Percentiles rank a stretch among this genome's conserved stretches.
phyloP scores from a whole-genome alignment of 1,140 invertebrate genomes.

The Drosophila teissieri region DNA sequence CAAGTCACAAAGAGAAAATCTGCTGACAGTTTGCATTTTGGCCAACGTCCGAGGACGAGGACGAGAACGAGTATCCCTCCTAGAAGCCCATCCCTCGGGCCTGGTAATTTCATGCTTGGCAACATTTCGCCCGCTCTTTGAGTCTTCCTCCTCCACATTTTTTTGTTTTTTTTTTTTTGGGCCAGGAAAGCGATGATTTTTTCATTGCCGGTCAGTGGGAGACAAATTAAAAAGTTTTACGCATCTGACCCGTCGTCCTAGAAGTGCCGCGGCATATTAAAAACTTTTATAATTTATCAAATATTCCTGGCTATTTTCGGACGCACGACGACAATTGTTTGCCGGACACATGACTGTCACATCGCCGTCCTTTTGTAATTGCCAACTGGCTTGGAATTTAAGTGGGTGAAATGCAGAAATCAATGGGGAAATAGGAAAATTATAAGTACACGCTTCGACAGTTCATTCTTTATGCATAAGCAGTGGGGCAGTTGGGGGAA shows the following conservation, averaged over 20 bases:
- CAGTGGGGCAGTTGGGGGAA: constrained; percentile 12
- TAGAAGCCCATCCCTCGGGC: constrained; percentile 15
- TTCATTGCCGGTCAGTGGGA: constrained; percentile 50
- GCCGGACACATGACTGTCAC: constrained; percentile 57
- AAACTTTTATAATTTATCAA: constrained; percentile 80
- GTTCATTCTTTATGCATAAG: constrained; percentile 74
- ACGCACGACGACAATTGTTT: constrained; percentile 48
- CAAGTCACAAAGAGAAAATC: constrained; percentile 66
- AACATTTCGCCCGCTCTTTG: constrained; percentile 58
- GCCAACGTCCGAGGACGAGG: background rate
- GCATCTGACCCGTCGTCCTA: constrained; percentile 27
- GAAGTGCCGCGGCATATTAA: constrained; percentile 65
- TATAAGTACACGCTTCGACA: constrained; percentile 56
- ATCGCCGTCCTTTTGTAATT: constrained; percentile 44
- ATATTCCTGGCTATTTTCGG: constrained; percentile 47
- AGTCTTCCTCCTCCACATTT: constrained; percentile 10
- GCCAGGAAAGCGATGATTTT: constrained; percentile 13
- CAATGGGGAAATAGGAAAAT: constrained; percentile 57
- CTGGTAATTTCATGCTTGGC: constrained; percentile 75
- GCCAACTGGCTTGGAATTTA: constrained; percentile 26
- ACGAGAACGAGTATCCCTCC: background rate
- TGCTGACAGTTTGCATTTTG: constrained; percentile 73
- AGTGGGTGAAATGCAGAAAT: constrained; percentile 24
- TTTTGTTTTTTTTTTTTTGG: too few species aligned
- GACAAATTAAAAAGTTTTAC: constrained; percentile 77